Conservation (phyloP, 2,888 invertebrate species). For the Drosophila ochracea region DNA sequence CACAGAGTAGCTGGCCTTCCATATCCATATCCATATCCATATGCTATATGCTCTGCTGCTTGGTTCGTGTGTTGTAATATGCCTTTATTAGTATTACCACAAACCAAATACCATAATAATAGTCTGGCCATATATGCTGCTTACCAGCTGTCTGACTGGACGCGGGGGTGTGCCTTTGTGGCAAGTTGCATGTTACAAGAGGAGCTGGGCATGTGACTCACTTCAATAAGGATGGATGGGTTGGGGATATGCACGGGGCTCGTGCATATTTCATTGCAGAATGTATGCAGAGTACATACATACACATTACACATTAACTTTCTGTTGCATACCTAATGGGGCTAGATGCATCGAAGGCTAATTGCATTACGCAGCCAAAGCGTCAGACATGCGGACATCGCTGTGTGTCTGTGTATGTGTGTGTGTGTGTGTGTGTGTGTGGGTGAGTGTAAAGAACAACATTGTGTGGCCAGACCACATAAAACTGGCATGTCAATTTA, state of each 20-base stretch:
- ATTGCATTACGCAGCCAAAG: slow-evolving; percentile 68
- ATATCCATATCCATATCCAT: background rate
- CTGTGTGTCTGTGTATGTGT: slow-evolving; percentile 6
- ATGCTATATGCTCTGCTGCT: background rate
- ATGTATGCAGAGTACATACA: slow-evolving; percentile 81
- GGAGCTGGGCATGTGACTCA: background rate
- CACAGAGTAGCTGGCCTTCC: background rate
- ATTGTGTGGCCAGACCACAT: slow-evolving; percentile 24
- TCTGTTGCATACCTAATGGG: slow-evolving; percentile 79
- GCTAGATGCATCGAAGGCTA: slow-evolving; percentile 69
- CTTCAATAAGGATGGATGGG: background rate
- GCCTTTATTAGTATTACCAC: slow-evolving; percentile 75
- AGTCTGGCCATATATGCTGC: slow-evolving; percentile 10
- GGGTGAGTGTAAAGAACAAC: background rate
- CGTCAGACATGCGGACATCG: slow-evolving; percentile 13
- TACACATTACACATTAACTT: slow-evolving; percentile 65
- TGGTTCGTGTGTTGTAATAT: slow-evolving; percentile 37
- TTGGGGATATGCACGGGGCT: background rate
- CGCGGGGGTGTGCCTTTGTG: slow-evolving; percentile 11
- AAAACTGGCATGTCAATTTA: slow-evolving; percentile 31
- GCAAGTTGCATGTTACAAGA: slow-evolving; percentile 1
- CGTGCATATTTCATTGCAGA: slow-evolving; percentile 59
- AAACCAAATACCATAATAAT: slow-evolving; percentile 47
- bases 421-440: background rate
- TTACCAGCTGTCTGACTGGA: slow-evolving; percentile 1